These are phyloP conservation scores for Drosophila maculinotata DNA, from an alignment of 2,888 invertebrate species.

Conservation along the genomic window DNA sequence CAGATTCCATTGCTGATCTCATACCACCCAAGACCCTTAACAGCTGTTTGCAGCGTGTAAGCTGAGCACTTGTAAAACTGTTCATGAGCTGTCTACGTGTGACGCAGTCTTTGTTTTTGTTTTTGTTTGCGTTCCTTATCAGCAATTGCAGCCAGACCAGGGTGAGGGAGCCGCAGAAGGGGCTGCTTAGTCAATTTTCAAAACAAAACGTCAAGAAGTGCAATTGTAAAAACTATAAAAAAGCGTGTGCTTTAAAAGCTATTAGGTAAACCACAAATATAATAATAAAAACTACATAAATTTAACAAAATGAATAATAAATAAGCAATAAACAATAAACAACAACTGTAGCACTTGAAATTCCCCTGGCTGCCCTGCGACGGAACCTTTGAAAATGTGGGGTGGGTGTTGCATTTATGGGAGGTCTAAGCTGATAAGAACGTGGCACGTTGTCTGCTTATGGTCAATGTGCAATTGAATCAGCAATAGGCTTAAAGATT, in stretches of 20 bases:
- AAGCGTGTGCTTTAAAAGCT: slow-evolving; percentile 46
- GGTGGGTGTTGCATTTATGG: not conserved
- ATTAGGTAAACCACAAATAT: slow-evolving; percentile 48
- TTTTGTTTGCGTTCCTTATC: slow-evolving; percentile 49
- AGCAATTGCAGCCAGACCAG: slow-evolving; percentile 2
- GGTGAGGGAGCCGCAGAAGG: not conserved
- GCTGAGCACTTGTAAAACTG: slow-evolving; percentile 7
- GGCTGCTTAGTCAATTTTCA: slow-evolving; percentile 43
- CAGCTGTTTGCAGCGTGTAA: slow-evolving; percentile 38
- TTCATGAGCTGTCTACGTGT: slow-evolving; percentile 68
- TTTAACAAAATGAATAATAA: not conserved
- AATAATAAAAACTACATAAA: slow-evolving; percentile 10
- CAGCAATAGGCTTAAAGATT: not conserved
- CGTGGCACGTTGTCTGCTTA: slow-evolving; percentile 51
- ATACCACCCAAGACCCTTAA: too few relatives aligned
- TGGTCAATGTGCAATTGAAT: slow-evolving; percentile 33
- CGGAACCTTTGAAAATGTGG: not conserved
- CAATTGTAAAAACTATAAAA: slow-evolving; percentile 48
- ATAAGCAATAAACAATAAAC: slow-evolving; percentile 7
- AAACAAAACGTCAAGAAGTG: slow-evolving; percentile 56
- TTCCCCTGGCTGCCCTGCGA: slow-evolving; percentile 50
- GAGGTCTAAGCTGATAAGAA: slow-evolving; percentile 18
- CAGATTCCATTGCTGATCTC: not conserved
- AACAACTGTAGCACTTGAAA: slow-evolving; percentile 44
- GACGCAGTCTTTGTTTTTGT: slow-evolving; percentile 43